Base-by-base conservation (phyloP, 1,140 invertebrate species). In the Agrypnia vestita region DNA sequence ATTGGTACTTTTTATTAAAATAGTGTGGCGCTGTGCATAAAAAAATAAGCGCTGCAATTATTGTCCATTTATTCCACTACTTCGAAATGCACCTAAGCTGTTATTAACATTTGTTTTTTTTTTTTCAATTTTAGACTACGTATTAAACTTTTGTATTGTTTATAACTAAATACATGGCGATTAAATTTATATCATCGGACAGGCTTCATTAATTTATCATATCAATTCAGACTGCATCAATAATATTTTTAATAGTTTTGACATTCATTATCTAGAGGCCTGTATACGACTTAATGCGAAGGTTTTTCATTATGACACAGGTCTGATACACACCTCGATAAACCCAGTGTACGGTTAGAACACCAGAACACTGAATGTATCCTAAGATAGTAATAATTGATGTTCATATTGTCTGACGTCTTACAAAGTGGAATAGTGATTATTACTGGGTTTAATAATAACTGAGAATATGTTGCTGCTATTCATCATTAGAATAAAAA, bases 211-310 rank as follows among this genome's bases (percentile, higher is more conserved):
- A 17, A 19, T 56, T 56, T 17, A 56, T 56, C n/a, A 0, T 56
- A 56, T 8, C 21, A 59, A 59, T 59, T 17, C n/a, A 12, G 55
- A 19, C 17, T 21, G 7, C 7, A 6, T 59, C 21, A 59, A 59
- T 12, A 59, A 59, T 21, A 17, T 59, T 59, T 12, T 19, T 51
- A 72, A 72, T 72, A 13, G 47, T 72, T 72, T 72, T 51, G 46
- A 49, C 43, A 51, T 49, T 72, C 46, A 51, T 10, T 17, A 49
- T 72, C 7, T 51, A 13, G 47, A 47, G 25, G 0, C 0, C 47
- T 17, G 3, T 19, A 10, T 11, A 59, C 15, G 55, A 8, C 15
- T 59, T 59, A 59, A 11, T 59, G 17, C 17, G 55, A 59, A 59
- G 17, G 17, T 21, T 59, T 59, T 59, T 21, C 17, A 59, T 59